Conservation (phyloP, 2,113 vertebrate genomes). For the Proteles cristata region DNA sequence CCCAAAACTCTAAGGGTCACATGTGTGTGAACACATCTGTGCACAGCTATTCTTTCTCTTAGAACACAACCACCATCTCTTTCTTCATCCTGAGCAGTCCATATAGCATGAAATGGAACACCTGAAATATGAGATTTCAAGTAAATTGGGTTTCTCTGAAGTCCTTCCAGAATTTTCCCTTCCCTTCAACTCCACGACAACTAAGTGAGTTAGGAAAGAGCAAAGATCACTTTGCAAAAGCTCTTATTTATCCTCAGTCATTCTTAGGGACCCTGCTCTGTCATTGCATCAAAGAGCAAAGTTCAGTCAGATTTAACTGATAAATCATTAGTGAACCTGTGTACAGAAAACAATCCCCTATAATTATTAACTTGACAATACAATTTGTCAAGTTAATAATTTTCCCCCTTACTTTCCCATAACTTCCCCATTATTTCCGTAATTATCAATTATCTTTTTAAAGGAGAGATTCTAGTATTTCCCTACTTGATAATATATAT, state of each 20-base stretch:
- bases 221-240: not conserved
- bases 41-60: not conserved
- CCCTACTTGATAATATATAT: not conserved
- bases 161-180: not conserved
- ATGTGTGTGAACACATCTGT: not conserved
- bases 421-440: not conserved
- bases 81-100: not conserved
- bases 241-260: not conserved
- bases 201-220: not conserved
- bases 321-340: not conserved
- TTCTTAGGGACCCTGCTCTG: not conserved
- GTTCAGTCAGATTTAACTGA: slow-evolving; percentile 31
- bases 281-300: slow-evolving; percentile 7
- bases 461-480: not conserved
- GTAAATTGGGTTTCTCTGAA: not conserved
- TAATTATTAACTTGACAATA: not conserved
- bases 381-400: not conserved
- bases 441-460: not conserved
- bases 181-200: not conserved
- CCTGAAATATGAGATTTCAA: not conserved
- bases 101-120: not conserved
- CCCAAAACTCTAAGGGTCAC: not conserved
- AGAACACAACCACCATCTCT: not conserved
- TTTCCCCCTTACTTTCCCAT: not conserved
- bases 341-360: not conserved